A percentile compares a stretch with the other conserved stretches of the same genome.
phyloP scores from a whole-genome alignment of 2,113 vertebrate species.

The Sceloporus undulatus region DNA sequence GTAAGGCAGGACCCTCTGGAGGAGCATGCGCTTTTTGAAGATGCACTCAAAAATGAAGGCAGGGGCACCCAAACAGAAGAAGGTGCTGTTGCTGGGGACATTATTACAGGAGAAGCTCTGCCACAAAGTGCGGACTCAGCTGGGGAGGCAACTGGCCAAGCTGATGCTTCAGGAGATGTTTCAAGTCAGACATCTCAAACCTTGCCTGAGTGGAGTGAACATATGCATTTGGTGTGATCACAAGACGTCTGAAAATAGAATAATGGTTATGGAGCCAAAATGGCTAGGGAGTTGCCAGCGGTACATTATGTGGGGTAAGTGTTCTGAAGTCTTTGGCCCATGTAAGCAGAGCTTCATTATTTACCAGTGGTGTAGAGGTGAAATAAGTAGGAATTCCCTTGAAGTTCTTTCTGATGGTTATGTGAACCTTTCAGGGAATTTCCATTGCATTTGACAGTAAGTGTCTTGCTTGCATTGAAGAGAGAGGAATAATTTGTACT shows the following conservation, averaged over 20 bases:
- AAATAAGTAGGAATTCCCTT: slow-evolving; percentile 70
- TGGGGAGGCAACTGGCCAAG: slow-evolving; percentile 62
- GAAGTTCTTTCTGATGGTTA: slow-evolving; percentile 68
- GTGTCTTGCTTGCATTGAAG: slow-evolving; percentile 74
- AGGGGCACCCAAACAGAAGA: slow-evolving; percentile 86
- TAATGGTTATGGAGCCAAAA: slow-evolving; percentile 40
- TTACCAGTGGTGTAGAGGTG: slow-evolving; percentile 65
- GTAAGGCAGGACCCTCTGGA: slow-evolving; percentile 70
- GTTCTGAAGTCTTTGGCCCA: slow-evolving; percentile 67
- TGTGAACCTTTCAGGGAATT: slow-evolving; percentile 74
- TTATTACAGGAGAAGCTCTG: slow-evolving; percentile 69
- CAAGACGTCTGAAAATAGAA: background rate
- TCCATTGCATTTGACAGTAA: slow-evolving; percentile 76
- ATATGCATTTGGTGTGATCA: slow-evolving; percentile 90
- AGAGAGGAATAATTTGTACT: slow-evolving; percentile 73
- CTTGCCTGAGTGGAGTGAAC: slow-evolving; percentile 93
- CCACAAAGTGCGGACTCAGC: slow-evolving; percentile 65
- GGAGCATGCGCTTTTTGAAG: slow-evolving; percentile 77
- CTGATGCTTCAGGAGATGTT: slow-evolving; percentile 77
- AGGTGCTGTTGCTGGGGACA: slow-evolving; percentile 72
- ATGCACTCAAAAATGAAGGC: slow-evolving; percentile 78
- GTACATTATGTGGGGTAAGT: slow-evolving; percentile 63
- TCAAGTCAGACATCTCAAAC: slow-evolving; percentile 85
- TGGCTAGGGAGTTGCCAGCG: slow-evolving; percentile 45
- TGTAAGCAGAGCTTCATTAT: slow-evolving; percentile 64